phyloP scores from a whole-genome alignment of 92 coral and sea anemone species.

The Meandrina meandrites region DNA sequence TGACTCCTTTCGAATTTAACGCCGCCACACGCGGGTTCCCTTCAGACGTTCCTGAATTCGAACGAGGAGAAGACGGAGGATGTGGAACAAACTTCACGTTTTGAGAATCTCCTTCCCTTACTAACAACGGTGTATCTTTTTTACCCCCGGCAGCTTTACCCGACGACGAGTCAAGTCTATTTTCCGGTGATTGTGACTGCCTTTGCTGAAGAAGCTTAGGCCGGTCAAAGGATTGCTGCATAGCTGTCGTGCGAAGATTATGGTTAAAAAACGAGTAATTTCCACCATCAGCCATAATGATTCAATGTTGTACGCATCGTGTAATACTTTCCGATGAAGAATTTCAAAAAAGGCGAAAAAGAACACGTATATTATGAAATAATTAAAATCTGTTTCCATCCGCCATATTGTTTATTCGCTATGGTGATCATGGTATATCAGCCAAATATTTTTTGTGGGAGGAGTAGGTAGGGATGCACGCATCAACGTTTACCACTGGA shows the following conservation, averaged over 20 bases:
- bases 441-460: neutral
- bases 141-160: conserved; percentile 31
- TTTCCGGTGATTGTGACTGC: conserved; percentile 33
- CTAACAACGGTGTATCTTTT: conserved; percentile 2
- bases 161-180: conserved; percentile 44
- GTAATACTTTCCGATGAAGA: neutral
- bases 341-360: neutral
- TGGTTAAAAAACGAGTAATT: conserved; percentile 83
- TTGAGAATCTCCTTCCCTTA: conserved; percentile 34
- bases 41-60: conserved; percentile 35
- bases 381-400: conserved; percentile 16
- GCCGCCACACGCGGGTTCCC: conserved; percentile 53
- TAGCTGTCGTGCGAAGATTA: conserved; percentile 57
- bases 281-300: conserved; percentile 46
- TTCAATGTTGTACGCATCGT: neutral
- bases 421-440: conserved; percentile 22
- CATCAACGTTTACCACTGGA: neutral
- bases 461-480: neutral
- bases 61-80: conserved; percentile 77
- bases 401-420: conserved; percentile 73
- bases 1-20: conserved; percentile 61
- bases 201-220: conserved; percentile 47
- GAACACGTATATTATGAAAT: neutral
- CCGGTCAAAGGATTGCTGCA: conserved; percentile 42
- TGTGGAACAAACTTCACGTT: conserved; percentile 64